Conservation (phyloP, 2,888 invertebrate genomes). For the Suillia variegata region DNA sequence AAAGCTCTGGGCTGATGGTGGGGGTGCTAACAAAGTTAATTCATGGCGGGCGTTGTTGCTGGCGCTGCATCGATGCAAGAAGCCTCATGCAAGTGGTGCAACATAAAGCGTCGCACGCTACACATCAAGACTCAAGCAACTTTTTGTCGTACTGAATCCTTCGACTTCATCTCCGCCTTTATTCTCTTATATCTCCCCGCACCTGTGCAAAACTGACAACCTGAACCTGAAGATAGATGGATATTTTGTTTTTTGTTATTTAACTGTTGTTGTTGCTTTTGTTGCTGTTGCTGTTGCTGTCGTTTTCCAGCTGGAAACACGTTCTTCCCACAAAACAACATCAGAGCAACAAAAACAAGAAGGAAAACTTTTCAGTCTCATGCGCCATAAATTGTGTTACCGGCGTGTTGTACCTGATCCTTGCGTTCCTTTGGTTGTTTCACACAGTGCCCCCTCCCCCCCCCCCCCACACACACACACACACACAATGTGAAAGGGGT, state of each 20-base stretch:
- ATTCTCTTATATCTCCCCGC: too few species aligned
- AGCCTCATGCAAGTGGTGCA: background rate
- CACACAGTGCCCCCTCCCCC: too few species aligned
- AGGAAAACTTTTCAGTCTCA: constrained; percentile 26
- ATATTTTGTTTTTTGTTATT: background rate
- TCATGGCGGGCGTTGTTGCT: background rate
- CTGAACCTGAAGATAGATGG: constrained; percentile 4
- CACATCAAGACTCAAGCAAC: background rate
- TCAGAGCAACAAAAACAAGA: constrained; percentile 16
- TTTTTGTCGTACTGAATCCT: background rate
- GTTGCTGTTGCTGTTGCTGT: background rate
- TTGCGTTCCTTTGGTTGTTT: constrained; percentile 10
- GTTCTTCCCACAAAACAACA: constrained; percentile 12
- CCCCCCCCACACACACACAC: too few species aligned
- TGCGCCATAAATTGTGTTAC: constrained; percentile 25
- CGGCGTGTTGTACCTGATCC: constrained; percentile 17
- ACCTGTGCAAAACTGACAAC: constrained; percentile 1
- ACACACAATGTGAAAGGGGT: constrained; percentile 12
- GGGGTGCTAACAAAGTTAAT: background rate
- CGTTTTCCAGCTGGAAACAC: constrained; percentile 21
- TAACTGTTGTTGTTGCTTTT: constrained; percentile 1
- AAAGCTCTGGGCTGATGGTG: too few species aligned
- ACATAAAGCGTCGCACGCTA: background rate
- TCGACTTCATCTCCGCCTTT: too few species aligned
- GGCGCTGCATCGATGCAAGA: background rate